These are phyloP conservation scores for Heliocidaris tuberculata DNA, from an alignment of 35 echinoderm and acorn worm genomes.

Conservation along the genomic window DNA sequence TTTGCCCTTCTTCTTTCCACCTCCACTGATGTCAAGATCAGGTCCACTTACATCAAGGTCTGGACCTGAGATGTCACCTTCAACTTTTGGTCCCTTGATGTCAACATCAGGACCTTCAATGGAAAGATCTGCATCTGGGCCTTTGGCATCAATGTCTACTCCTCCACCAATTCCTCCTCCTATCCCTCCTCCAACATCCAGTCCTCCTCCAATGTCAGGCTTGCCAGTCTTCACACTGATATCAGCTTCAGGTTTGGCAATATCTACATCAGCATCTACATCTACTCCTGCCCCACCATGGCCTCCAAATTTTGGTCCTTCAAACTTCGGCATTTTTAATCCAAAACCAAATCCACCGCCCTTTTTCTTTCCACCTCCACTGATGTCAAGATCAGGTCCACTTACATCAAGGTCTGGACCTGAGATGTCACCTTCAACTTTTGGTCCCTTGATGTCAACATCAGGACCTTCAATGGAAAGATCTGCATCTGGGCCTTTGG, in stretches of 20 bases:
- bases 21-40: slow-evolving; percentile 35
- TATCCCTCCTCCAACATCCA: slow-evolving; percentile 24
- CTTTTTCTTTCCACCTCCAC: too few species aligned
- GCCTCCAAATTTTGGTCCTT: too few species aligned
- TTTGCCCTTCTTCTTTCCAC: slow-evolving; percentile 30
- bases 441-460: slow-evolving; percentile 53
- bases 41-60: slow-evolving; percentile 35
- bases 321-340: slow-evolving; percentile 75
- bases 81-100: slow-evolving; percentile 51
- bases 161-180: too few species aligned
- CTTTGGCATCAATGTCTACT: slow-evolving; percentile 38
- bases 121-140: slow-evolving; percentile 9
- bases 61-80: slow-evolving; percentile 42
- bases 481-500: slow-evolving; percentile 51
- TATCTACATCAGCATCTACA: slow-evolving; percentile 38
- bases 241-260: slow-evolving; percentile 58
- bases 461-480: slow-evolving; percentile 27
- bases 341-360: too few species aligned
- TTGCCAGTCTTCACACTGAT: slow-evolving; percentile 42
- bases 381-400: too few species aligned
- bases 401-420: slow-evolving; percentile 36
- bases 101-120: slow-evolving; percentile 47
- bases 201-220: slow-evolving; percentile 34
- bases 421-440: slow-evolving; percentile 33
- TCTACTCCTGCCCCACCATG: too few species aligned